Percentiles rank a stretch among this genome's conserved stretches.
Conservation (phyloP, 2,797 vertebrate species). For the Enteromius fasciolatus region DNA sequence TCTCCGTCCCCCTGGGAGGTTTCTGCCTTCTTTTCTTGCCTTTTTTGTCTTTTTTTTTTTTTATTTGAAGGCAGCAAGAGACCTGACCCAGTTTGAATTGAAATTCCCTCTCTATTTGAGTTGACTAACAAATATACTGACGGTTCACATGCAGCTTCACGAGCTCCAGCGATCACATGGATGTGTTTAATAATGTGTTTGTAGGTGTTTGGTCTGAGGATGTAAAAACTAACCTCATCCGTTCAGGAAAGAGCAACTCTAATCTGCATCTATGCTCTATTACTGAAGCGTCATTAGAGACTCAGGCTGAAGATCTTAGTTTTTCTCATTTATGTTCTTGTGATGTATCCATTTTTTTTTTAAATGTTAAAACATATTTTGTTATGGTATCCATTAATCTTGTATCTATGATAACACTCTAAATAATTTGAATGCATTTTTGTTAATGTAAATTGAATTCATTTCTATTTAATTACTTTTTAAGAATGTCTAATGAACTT, state of each 20-base stretch:
- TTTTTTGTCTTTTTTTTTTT: constrained; percentile 50
- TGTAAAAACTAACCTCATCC: neutral
- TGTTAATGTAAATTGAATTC: too few relatives aligned
- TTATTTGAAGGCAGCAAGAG: constrained; percentile 47
- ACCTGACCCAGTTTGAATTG: constrained; percentile 72
- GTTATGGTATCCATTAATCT: too few relatives aligned
- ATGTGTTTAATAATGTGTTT: neutral
- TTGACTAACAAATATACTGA: constrained; percentile 35
- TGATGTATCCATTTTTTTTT: too few relatives aligned
- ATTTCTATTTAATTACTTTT: too few relatives aligned
- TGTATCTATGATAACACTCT: too few relatives aligned
- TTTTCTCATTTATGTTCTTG: neutral
- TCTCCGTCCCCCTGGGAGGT: constrained; percentile 51
- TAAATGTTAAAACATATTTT: too few relatives aligned
- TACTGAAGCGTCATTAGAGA: neutral
- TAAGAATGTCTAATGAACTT: neutral
- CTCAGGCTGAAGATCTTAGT: neutral
- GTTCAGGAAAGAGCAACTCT: neutral
- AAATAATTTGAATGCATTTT: too few relatives aligned
- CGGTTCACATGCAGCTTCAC: constrained; percentile 12
- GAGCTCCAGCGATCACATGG: neutral
- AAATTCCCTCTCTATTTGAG: constrained; percentile 40
- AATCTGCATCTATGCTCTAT: neutral
- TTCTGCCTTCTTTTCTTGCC: constrained; percentile 44
- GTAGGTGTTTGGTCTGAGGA: neutral